Evolutionary conservation across 2,797 vertebrate species (phyloP).

Genomic region (Thalassophryne amazonica): DNA sequence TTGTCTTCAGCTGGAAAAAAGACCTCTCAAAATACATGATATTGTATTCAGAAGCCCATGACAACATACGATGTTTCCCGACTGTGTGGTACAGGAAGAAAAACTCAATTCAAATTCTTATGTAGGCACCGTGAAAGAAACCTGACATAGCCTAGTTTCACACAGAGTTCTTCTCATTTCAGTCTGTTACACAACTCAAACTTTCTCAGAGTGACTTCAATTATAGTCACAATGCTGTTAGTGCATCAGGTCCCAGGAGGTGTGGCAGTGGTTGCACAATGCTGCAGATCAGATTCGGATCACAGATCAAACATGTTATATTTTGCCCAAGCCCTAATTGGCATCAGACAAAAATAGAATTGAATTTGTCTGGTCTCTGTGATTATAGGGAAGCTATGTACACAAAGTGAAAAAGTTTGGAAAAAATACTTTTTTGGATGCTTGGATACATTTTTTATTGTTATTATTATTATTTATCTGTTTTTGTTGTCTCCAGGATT

Average conservation of each 20-base stretch:
- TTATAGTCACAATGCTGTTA: conserved; percentile 41
- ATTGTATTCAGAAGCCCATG: no score
- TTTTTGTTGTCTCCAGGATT: no score
- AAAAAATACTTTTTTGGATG: conserved; percentile 5
- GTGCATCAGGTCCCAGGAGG: conserved; percentile 42
- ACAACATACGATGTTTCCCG: no score
- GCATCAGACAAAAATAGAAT: conserved; percentile 57
- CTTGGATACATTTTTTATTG: neutral
- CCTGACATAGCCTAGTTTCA: conserved; percentile 45
- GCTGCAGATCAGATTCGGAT: conserved; percentile 48
- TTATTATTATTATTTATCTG: no score
- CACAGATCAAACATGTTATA: conserved; percentile 46
- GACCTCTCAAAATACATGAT: no score
- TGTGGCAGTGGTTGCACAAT: conserved; percentile 30
- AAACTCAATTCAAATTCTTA: no score
- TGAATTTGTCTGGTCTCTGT: conserved; percentile 43
- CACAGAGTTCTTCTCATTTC: conserved; percentile 13
- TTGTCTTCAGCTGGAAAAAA: no score
- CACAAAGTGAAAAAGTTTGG: conserved; percentile 19
- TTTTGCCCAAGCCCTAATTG: conserved; percentile 60
- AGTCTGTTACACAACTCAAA: conserved; percentile 45
- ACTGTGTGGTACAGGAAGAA: no score
- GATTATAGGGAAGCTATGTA: conserved; percentile 2
- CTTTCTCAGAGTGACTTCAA: conserved; percentile 44
- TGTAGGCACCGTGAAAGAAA: conserved; percentile 12